Base-by-base conservation (phyloP, 2,797 vertebrate genomes). In the Sebastes cheni region DNA sequence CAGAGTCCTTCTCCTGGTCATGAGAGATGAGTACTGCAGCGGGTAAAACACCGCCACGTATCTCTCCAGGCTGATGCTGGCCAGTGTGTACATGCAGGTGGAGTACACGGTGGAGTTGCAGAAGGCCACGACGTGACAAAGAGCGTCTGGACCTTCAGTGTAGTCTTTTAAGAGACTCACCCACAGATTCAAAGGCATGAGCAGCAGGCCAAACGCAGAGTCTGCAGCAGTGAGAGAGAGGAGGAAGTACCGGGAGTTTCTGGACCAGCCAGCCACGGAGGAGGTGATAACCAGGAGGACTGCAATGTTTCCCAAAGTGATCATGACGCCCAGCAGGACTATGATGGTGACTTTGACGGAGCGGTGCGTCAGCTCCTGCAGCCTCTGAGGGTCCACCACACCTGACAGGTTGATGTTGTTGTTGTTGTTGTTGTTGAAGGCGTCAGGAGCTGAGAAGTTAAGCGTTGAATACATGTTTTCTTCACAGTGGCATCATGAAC, bases 11-110 rank as follows among this genome's bases (percentile, higher is more conserved):
- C 67, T 92, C 1, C 94, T 88, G 2, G 96, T 97, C 93, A 97
- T 86, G 61, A 97, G 71, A 16, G 80, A 76, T 0, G 93, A 87
- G 81, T 96, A 97, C 23, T 95, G 93, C 61, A 97, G 93, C 0
- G 96, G 97, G 87, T 96, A 97, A 72, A 96, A 96, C 58, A 97
- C 96, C 0, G 96, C 96, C 0, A 97, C 69, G 81, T 97, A 97
- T 56, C 96, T 89, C 86, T 97, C 96, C 46, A 97, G 91, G 72
- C 96, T 96, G 54, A 97, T 97, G 0, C 92, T 92, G 34, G 96
- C 94, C 75, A 97, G 90, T 0, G 96, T 96, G 76, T 97, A 97
- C 92, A 97, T 97, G 89, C 96, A 96, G 9, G 96, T 96, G 56
- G 96, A 95, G 76, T 96, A 97, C 23, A 97, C 81, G 20, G 95